Base-by-base conservation (phyloP, 92 coral and sea anemone species). In the Porites evermanni region DNA sequence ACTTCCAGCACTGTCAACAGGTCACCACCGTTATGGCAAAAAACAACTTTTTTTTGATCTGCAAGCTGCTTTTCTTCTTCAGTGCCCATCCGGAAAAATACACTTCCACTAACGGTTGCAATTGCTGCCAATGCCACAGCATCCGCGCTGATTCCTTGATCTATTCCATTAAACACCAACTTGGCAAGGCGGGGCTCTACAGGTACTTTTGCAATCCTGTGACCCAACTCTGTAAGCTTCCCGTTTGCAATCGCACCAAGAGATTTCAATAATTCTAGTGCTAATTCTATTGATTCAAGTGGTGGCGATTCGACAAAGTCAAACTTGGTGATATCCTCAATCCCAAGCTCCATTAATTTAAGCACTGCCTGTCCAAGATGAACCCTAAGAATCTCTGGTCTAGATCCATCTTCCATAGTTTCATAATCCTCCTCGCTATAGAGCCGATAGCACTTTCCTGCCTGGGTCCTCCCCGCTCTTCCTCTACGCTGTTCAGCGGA, bases 401-500 rank as follows among this genome's bases (percentile, higher is more conserved):
- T 89, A 2, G 98, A 82, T 20, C 88, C 68, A 47, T 86, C 79
- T n/a, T 91, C 95, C 99, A 95, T 93, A 3, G 88, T 83, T 2
- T 78, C 73, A 83, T 72, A 95, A 21, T 97, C 94, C 7, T 93
- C 93, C 59, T 91, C 79, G 47, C 93, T 93, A 89, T 95, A 97
- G 59, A 97, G 85, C 73, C 99, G 91, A 86, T 81, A 97, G 88
- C 99, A 97, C 81, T 93, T 97, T 20, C 99, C 99, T 53, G 97
- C 94, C 38, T 89, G 93, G 12, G 91, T 95, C 60, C 99, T 92
- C 10, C 99, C 99, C 21, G 99, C 99, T 80, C 99, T 85, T 18
- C 99, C 99, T 81, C 74, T 87, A 38, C 99, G 95, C 72, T 97
- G 99, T 53, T 91, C 90, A 50, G 99, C 99, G 53, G 99, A 97